These are phyloP conservation scores for Archivesica marissinica DNA, from an alignment of 1,140 invertebrate genomes.

Conservation along the genomic window DNA sequence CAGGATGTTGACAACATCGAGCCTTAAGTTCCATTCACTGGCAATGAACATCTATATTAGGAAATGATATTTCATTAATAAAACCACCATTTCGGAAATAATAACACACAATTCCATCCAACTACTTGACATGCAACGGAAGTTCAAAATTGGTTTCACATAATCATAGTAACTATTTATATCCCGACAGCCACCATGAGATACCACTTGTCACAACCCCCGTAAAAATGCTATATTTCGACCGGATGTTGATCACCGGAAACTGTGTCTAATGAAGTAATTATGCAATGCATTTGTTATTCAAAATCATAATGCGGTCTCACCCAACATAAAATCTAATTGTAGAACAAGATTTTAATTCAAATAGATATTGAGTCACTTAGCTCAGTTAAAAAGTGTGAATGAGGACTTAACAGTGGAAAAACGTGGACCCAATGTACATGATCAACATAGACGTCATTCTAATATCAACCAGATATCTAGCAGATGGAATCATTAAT, in stretches of 20 bases:
- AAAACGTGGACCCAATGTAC: too few relatives aligned
- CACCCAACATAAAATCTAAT: too few relatives aligned
- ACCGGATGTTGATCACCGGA: constrained; percentile 3
- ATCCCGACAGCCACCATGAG: not conserved
- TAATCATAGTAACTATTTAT: not conserved
- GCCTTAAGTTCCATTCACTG: not conserved
- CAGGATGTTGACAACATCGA: constrained; percentile 49
- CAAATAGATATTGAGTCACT: not conserved
- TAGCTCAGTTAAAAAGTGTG: not conserved
- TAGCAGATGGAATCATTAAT: too few relatives aligned
- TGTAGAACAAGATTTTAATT: too few relatives aligned
- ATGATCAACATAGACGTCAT: too few relatives aligned
- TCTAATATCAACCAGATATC: too few relatives aligned
- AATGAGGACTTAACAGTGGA: too few relatives aligned
- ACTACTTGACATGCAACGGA: constrained; percentile 19
- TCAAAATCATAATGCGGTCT: not conserved
- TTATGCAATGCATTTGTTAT: not conserved
- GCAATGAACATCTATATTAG: constrained; percentile 13
- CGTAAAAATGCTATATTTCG: not conserved
- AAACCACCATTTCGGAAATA: constrained; percentile 32
- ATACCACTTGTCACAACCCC: constrained; percentile 13
- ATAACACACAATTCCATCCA: constrained; percentile 27
- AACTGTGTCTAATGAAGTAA: not conserved
- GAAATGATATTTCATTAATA: not conserved
- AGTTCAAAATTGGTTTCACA: not conserved